phyloP scores from a whole-genome alignment of 2,113 vertebrate genomes.

The Otolemur garnettii region DNA sequence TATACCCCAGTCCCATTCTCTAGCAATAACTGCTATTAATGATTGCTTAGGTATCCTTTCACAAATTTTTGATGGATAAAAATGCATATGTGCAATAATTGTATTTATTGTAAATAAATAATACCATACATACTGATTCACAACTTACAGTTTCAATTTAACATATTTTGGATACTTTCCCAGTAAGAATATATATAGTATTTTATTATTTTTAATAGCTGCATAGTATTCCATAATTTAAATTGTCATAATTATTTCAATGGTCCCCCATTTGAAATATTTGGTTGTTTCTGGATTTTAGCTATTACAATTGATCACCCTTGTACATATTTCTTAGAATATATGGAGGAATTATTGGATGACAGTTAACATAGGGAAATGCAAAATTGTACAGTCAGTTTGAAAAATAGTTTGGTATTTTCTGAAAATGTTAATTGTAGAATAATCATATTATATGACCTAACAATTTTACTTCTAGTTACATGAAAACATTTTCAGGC shows the following conservation, averaged over 20 bases:
- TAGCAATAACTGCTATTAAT: neutral
- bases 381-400: constrained; percentile 6
- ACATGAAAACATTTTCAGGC: constrained; percentile 34
- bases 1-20: neutral
- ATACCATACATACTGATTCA: neutral
- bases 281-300: constrained; percentile 15
- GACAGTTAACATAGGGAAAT: neutral
- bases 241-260: constrained; percentile 9
- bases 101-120: constrained; percentile 27
- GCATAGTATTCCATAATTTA: neutral
- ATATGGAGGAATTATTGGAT: constrained; percentile 45
- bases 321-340: constrained; percentile 29
- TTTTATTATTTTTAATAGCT: neutral
- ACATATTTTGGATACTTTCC: constrained; percentile 5
- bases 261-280: neutral
- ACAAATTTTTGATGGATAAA: constrained; percentile 10
- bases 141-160: neutral
- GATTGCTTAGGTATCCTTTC: neutral
- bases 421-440: constrained; percentile 31
- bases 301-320: neutral
- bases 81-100: neutral
- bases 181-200: constrained; percentile 7
- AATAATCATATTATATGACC: neutral
- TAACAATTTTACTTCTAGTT: neutral
- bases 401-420: constrained; percentile 39